Evolutionary conservation across 1,140 invertebrate species (phyloP).

Genomic region (Gryllus bimaculatus): DNA sequence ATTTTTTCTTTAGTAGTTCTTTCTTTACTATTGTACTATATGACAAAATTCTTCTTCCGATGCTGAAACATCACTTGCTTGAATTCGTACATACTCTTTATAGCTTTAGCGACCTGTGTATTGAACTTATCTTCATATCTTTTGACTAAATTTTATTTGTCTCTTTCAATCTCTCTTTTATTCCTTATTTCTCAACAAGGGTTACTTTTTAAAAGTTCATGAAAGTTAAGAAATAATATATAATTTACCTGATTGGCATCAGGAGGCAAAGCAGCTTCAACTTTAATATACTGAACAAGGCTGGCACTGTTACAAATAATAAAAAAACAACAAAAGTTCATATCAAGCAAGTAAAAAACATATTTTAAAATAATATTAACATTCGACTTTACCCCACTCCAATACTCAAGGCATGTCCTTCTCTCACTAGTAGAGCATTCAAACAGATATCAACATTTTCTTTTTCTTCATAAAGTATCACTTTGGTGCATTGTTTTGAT

Average conservation of each 20-base stretch:
- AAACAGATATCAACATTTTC: slow-evolving; percentile 25
- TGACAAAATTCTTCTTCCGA: too few species aligned
- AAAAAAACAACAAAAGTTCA: not conserved
- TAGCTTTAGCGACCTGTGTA: too few species aligned
- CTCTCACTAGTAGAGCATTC: slow-evolving; percentile 25
- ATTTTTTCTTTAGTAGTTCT: too few species aligned
- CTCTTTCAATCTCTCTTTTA: too few species aligned
- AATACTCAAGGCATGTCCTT: slow-evolving; percentile 24
- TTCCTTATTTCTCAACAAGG: too few species aligned
- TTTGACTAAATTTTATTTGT: too few species aligned
- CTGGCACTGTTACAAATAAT: not conserved
- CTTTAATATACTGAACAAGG: not conserved
- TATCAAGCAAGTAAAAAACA: too few species aligned
- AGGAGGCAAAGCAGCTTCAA: not conserved
- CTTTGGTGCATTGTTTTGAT: slow-evolving; percentile 22
- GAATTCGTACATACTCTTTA: too few species aligned
- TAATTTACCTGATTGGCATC: not conserved
- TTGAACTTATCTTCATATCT: too few species aligned
- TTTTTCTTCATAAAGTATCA: slow-evolving; percentile 23
- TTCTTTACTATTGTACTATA: too few species aligned
- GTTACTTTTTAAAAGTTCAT: not conserved
- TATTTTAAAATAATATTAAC: too few species aligned
- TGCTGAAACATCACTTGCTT: too few species aligned
- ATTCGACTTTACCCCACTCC: slow-evolving; percentile 26
- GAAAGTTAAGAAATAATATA: not conserved